Conservation (phyloP, 2,797 vertebrate genomes). For the Myripristis jacobus region DNA sequence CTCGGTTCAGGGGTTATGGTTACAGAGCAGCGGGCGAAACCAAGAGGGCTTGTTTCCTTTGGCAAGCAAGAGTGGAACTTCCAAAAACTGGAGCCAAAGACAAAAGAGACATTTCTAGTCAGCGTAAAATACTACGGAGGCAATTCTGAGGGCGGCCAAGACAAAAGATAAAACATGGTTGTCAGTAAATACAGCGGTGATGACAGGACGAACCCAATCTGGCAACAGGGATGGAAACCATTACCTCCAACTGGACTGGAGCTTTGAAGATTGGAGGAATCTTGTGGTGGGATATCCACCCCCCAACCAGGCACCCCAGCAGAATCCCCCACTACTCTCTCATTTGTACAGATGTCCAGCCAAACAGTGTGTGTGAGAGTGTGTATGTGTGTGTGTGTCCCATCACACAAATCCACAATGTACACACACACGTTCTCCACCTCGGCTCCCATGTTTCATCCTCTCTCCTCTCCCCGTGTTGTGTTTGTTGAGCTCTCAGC, state of each 20-base stretch:
- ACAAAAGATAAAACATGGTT: conserved; percentile 76
- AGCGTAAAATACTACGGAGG: conserved; percentile 66
- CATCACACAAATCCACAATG: conserved; percentile 58
- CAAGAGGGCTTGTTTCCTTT: conserved; percentile 59
- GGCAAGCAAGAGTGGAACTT: conserved; percentile 65
- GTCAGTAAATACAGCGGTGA: conserved; percentile 73
- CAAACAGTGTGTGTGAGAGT: conserved; percentile 44
- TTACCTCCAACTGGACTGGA: conserved; percentile 76
- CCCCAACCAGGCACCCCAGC: conserved; percentile 54
- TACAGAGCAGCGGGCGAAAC: conserved; percentile 41
- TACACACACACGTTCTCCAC: conserved; percentile 62
- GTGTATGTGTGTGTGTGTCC: conserved; percentile 17
- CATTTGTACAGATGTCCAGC: conserved; percentile 73
- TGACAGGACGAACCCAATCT: conserved; percentile 78
- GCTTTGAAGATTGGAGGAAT: conserved; percentile 80
- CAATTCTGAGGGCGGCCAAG: conserved; percentile 64
- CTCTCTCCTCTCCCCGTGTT: conserved; percentile 60
- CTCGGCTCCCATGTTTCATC: conserved; percentile 68
- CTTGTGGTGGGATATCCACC: conserved; percentile 70
- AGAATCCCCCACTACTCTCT: conserved; percentile 60
- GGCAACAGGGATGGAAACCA: conserved; percentile 82
- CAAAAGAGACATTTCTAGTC: conserved; percentile 72
- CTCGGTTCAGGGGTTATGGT: conserved; percentile 67
- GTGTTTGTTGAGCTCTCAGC: conserved; percentile 84
- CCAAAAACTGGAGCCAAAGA: conserved; percentile 66